These are phyloP conservation scores for Drosophila koepferae DNA, from an alignment of 2,888 invertebrate genomes.

Conservation along the genomic window DNA sequence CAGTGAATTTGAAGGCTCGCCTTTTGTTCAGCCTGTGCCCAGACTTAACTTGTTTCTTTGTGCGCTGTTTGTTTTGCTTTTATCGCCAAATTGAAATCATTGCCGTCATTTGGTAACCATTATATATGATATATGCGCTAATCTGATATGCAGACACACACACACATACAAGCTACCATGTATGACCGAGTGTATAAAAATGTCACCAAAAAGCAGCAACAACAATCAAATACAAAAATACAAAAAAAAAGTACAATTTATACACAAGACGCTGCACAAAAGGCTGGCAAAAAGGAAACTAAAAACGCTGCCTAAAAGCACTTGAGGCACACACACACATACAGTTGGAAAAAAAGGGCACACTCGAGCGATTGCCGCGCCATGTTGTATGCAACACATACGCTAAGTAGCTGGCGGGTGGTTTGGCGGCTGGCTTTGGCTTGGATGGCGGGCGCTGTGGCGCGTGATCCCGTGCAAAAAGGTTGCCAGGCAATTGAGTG, in stretches of 20 bases:
- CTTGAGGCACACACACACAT: conserved; percentile 30
- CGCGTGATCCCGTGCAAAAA: conserved; percentile 76
- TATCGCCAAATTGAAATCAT: conserved; percentile 76
- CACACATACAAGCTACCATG: background rate
- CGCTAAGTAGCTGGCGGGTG: conserved; percentile 68
- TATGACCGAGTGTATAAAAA: conserved; percentile 66
- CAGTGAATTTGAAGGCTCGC: background rate
- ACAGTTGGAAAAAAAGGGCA: conserved; percentile 26
- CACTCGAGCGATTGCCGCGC: conserved; percentile 39
- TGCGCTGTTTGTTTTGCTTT: conserved; percentile 29
- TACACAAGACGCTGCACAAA: conserved; percentile 56
- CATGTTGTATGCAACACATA: conserved; percentile 72
- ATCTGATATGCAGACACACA: conserved; percentile 70
- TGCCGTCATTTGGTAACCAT: conserved; percentile 76
- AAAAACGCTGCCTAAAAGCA: conserved; percentile 67
- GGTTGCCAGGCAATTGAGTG: conserved; percentile 80
- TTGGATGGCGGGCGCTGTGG: conserved; percentile 34
- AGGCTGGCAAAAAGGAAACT: conserved; percentile 64
- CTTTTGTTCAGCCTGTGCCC: conserved; percentile 3
- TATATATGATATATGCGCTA: conserved; percentile 77
- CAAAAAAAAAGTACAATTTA: conserved; percentile 55
- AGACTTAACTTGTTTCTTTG: conserved; percentile 1
- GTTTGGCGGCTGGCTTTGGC: conserved; percentile 8
- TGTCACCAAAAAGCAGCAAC: conserved; percentile 66
- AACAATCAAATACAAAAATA: conserved; percentile 50